Conservation (phyloP, 2,113 vertebrate species). For the Lichenostomus cassidix region DNA sequence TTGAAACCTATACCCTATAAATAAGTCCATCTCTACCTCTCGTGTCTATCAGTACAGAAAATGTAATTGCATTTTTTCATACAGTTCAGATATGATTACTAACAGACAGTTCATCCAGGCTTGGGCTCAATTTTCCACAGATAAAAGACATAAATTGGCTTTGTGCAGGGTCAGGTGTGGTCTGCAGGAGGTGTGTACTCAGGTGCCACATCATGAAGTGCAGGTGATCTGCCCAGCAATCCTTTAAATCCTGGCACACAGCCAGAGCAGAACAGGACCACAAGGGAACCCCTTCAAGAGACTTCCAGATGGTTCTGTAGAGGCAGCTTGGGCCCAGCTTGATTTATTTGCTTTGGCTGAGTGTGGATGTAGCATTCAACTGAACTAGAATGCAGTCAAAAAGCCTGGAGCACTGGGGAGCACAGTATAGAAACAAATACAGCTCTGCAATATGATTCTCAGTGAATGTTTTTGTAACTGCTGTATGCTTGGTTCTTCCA, state of each 20-base stretch:
- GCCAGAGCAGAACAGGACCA: not conserved
- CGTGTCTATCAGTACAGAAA: not conserved
- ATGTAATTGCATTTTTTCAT: not conserved
- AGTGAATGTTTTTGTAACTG: not conserved
- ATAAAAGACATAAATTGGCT: not conserved
- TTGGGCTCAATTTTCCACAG: not conserved
- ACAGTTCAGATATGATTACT: not conserved
- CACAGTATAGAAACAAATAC: not conserved
- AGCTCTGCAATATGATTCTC: not conserved
- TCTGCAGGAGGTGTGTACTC: not conserved
- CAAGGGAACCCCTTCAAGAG: not conserved
- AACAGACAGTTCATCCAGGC: not conserved
- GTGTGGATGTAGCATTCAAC: not conserved
- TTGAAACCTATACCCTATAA: not conserved
- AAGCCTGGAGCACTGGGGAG: not conserved
- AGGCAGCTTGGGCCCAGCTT: not conserved
- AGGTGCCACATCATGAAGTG: not conserved
- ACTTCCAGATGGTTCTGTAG: conserved; percentile 2
- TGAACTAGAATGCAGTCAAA: not conserved
- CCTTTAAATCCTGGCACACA: not conserved
- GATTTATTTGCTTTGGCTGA: conserved; percentile 52
- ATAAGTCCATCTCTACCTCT: not conserved
- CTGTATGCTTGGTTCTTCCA: not conserved
- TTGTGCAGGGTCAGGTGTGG: not conserved
- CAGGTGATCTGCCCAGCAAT: not conserved